phyloP scores from a whole-genome alignment of 2,113 vertebrate genomes.

The human (Homo sapiens) region DNA sequence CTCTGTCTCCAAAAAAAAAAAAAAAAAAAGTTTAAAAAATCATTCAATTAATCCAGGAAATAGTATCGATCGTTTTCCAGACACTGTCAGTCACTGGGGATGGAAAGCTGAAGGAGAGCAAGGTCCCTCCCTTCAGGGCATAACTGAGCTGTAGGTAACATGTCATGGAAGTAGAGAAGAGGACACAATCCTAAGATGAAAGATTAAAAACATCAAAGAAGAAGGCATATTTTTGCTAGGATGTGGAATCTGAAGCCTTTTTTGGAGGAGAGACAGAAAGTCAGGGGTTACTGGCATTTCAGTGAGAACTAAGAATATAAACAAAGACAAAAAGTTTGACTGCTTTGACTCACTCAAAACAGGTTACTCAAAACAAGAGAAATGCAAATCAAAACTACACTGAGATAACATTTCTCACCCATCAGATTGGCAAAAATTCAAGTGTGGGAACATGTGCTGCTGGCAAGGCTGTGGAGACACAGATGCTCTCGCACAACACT shows the following conservation, averaged over 20 bases:
- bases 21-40: neutral
- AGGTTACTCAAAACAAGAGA: constrained; percentile 8
- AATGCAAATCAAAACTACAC: constrained; percentile 4
- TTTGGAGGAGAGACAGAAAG: neutral
- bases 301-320: neutral
- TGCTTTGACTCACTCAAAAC: neutral
- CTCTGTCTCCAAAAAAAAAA: too few relatives aligned
- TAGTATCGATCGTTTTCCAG: neutral
- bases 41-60: constrained; percentile 4
- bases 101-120: neutral
- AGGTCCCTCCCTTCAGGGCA: neutral
- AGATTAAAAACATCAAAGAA: neutral
- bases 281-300: neutral
- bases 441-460: neutral
- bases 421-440: constrained; percentile 15
- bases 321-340: neutral
- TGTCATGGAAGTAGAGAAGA: neutral
- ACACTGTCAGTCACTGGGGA: neutral
- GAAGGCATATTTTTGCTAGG: neutral
- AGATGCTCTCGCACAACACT: neutral
- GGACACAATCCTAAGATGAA: neutral
- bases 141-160: neutral
- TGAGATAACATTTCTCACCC: neutral
- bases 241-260: neutral
- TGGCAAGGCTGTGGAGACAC: constrained; percentile 1